A percentile compares a stretch with the other conserved stretches of the same genome.
These are phyloP conservation scores for Amphimallon solstitiale DNA, from an alignment of 2,888 invertebrate species.

Conservation along the genomic window DNA sequence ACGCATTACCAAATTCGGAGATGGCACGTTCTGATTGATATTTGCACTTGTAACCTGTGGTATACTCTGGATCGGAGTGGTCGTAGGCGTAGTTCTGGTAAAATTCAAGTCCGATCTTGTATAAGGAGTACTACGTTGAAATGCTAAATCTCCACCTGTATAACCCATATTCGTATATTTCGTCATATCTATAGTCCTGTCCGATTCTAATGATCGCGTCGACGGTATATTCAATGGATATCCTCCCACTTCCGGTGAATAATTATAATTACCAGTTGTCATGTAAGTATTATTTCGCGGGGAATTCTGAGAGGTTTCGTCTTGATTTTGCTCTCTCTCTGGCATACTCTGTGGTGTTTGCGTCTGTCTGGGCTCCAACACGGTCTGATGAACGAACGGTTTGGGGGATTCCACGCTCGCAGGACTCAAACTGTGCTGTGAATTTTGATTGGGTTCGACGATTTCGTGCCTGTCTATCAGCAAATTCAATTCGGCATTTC, in stretches of 20 bases:
- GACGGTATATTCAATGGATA: constrained; percentile 56
- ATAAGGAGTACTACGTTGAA: constrained; percentile 48
- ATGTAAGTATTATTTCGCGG: constrained; percentile 29
- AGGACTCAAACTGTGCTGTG: constrained; percentile 21
- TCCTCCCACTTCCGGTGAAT: constrained; percentile 48
- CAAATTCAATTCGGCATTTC: constrained; percentile 43
- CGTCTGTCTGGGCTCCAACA: constrained; percentile 55
- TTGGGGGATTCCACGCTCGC: constrained; percentile 46
- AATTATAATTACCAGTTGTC: constrained; percentile 46
- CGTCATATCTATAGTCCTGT: constrained; percentile 57
- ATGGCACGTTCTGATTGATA: constrained; percentile 37
- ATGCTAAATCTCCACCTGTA: constrained; percentile 56
- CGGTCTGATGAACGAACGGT: constrained; percentile 55
- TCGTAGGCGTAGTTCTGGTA: constrained; percentile 35
- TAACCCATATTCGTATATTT: constrained; percentile 62
- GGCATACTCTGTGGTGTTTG: constrained; percentile 8
- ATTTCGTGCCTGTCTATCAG: constrained; percentile 41
- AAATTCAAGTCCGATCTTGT: constrained; percentile 46
- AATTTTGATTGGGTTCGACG: constrained; percentile 1
- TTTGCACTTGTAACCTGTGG: constrained; percentile 35
- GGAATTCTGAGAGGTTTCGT: constrained; percentile 9
- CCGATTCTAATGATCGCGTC: constrained; percentile 46
- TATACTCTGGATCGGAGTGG: constrained; percentile 34
- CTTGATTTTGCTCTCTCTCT: constrained; percentile 9
- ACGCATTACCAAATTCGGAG: constrained; percentile 38